Conservation (phyloP, 2,888 invertebrate species). For the Atrina japonica region DNA sequence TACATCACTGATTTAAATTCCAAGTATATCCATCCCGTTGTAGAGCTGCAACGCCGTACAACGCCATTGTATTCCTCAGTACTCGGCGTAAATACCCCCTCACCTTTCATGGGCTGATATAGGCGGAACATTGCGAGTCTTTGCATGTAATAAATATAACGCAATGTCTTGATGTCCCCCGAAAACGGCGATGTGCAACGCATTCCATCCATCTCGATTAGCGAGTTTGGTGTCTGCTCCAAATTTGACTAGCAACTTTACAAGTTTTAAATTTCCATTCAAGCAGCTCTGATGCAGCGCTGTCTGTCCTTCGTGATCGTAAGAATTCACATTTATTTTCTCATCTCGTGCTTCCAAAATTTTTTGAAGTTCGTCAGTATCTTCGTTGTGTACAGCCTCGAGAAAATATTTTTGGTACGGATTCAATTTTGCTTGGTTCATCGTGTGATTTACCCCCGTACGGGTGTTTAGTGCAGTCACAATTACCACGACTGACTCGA, state of each 20-base stretch:
- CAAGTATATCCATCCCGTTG: too few relatives aligned
- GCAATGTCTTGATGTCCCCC: constrained; percentile 80
- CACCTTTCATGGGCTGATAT: constrained; percentile 11
- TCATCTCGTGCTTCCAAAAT: constrained; percentile 77
- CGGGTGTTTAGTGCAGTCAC: too few relatives aligned
- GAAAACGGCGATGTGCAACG: constrained; percentile 80
- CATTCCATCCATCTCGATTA: constrained; percentile 81
- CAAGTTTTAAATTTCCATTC: constrained; percentile 80
- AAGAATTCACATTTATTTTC: constrained; percentile 79
- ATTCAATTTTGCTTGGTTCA: constrained; percentile 11
- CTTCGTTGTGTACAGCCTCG: constrained; percentile 78
- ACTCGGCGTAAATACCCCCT: constrained; percentile 5
- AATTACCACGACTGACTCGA: not conserved
- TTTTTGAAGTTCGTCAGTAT: constrained; percentile 74
- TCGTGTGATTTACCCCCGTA: too few relatives aligned
- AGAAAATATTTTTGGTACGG: constrained; percentile 75
- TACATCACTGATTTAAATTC: too few relatives aligned
- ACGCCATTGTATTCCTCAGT: not conserved
- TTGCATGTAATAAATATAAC: constrained; percentile 72
- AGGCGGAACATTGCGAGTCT: constrained; percentile 29
- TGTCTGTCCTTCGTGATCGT: constrained; percentile 80
- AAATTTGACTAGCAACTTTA: constrained; percentile 80
- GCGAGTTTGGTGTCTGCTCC: constrained; percentile 81
- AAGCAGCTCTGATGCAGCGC: constrained; percentile 79
- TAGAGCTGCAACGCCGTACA: too few relatives aligned